These are phyloP conservation scores for Frankliniella fusca DNA, from an alignment of 2,888 invertebrate species.

Conservation along the genomic window DNA sequence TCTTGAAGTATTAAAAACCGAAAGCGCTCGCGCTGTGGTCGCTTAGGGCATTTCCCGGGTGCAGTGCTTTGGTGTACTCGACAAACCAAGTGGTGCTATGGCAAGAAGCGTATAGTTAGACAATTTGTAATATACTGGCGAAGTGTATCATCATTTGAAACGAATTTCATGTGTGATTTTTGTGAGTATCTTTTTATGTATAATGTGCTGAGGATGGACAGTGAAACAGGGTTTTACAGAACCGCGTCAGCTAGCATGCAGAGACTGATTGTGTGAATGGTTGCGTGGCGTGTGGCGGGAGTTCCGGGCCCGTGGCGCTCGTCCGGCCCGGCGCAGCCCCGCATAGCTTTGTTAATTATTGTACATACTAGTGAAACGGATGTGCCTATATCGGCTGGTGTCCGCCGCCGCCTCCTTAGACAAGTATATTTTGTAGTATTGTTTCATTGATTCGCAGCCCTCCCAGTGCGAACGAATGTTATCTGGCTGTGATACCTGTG, in stretches of 20 bases:
- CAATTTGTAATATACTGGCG: not conserved
- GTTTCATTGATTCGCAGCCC: conserved; percentile 16
- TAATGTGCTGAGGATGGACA: not conserved
- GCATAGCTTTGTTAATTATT: not conserved
- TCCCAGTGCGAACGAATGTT: conserved; percentile 7
- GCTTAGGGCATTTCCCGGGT: not conserved
- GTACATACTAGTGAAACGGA: conserved; percentile 22
- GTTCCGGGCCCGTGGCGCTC: not conserved
- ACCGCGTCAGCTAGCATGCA: conserved; percentile 9
- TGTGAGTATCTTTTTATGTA: conserved; percentile 13
- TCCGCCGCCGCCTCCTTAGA: not conserved
- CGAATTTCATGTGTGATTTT: not conserved
- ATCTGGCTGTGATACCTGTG: conserved; percentile 20
- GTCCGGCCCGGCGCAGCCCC: not conserved
- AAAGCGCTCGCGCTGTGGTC: not conserved
- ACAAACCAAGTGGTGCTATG: not conserved
- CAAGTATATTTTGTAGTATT: conserved; percentile 25
- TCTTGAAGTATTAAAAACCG: not conserved
- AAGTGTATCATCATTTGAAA: not conserved
- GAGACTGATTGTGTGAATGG: conserved; percentile 20
- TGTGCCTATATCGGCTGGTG: conserved; percentile 11
- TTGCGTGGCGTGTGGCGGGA: not conserved
- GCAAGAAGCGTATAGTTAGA: not conserved
- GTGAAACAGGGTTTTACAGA: conserved; percentile 22
- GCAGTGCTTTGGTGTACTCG: not conserved